Conservation (phyloP, 2,113 vertebrate species). For the Aepyceros melampus region DNA sequence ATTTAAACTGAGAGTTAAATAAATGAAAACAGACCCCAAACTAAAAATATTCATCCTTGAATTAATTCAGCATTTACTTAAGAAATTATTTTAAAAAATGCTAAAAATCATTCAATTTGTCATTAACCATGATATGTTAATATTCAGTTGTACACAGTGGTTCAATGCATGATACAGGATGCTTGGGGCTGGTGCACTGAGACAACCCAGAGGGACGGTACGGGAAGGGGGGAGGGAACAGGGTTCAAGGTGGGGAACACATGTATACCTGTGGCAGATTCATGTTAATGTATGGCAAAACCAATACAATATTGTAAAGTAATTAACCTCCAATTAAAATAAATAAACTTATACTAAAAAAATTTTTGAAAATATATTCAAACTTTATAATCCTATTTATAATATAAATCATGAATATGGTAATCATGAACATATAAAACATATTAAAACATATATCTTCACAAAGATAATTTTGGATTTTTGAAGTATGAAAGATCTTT, state of each 20-base stretch:
- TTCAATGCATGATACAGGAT: too few species aligned
- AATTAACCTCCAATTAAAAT: too few species aligned
- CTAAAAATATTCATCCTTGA: neutral
- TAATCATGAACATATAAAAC: neutral
- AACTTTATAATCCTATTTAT: neutral
- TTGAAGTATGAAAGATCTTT: neutral
- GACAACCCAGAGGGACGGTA: too few species aligned
- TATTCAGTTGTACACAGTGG: neutral
- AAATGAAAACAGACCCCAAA: neutral
- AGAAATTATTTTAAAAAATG: neutral
- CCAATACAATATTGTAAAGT: too few species aligned
- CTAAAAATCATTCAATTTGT: neutral
- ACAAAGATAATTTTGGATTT: neutral
- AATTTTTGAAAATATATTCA: neutral
- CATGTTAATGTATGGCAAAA: too few species aligned
- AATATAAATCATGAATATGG: neutral
- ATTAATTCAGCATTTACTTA: neutral
- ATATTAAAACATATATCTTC: neutral
- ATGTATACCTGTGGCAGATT: too few species aligned
- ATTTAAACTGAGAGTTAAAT: neutral
- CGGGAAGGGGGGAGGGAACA: rapidly evolving
- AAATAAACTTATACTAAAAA: too few species aligned
- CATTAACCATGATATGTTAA: neutral
- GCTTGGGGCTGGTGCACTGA: too few species aligned
- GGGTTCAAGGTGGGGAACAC: too few species aligned